Evolutionary conservation across 2,113 vertebrate genomes (phyloP).

Genomic region (Pelecanoides urinatrix): DNA sequence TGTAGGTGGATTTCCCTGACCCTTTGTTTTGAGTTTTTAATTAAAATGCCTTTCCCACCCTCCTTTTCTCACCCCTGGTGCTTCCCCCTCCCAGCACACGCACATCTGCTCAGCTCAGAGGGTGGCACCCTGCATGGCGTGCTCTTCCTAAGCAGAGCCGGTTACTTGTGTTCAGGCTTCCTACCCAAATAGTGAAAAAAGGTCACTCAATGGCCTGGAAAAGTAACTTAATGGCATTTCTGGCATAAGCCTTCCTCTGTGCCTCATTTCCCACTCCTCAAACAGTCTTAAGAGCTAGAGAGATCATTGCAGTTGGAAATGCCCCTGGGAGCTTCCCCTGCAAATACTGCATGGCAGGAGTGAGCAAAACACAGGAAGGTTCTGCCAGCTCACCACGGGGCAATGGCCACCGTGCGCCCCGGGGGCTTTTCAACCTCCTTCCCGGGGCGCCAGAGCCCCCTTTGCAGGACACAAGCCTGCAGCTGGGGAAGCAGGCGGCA

Average conservation of each 20-base stretch:
- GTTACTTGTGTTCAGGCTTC: not conserved
- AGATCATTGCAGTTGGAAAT: not conserved
- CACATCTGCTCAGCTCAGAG: not conserved
- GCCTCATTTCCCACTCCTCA: not conserved
- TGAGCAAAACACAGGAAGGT: not conserved
- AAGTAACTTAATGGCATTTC: not conserved
- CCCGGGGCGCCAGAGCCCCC: fast-evolving
- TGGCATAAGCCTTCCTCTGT: not conserved
- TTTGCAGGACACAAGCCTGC: not conserved
- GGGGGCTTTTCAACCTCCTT: not conserved
- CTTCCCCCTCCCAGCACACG: not conserved
- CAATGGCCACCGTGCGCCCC: fast-evolving
- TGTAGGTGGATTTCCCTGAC: not conserved
- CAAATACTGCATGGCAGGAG: not conserved
- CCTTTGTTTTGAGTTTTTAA: not conserved
- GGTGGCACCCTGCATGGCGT: fast-evolving
- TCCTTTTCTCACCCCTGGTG: fast-evolving
- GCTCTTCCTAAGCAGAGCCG: not conserved
- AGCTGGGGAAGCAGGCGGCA: not conserved
- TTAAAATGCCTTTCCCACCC: not conserved
- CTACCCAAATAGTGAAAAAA: not conserved
- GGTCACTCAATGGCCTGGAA: not conserved
- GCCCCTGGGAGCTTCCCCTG: not conserved
- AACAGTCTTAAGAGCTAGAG: not conserved
- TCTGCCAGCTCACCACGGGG: not conserved